Conservation (phyloP, 2,113 vertebrate genomes). For the Myrmecobius fasciatus region DNA sequence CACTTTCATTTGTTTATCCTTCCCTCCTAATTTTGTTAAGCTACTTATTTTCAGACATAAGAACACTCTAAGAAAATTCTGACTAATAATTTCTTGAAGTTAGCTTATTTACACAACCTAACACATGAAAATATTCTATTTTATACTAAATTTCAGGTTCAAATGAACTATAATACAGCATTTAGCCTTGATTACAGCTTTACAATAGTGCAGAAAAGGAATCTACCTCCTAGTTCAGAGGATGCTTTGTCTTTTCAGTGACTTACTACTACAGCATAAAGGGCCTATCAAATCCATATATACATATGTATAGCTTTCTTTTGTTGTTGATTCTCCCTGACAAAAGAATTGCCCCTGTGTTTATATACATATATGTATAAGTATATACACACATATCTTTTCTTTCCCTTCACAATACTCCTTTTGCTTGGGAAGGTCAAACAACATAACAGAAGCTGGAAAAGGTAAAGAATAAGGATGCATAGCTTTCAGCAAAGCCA, state of each 20-base stretch:
- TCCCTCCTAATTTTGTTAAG: conserved; percentile 66
- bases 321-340: not conserved
- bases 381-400: not conserved
- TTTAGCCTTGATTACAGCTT: conserved; percentile 76
- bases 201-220: conserved; percentile 62
- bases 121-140: conserved; percentile 91
- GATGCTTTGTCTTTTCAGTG: conserved; percentile 64
- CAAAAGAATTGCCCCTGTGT: not conserved
- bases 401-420: not conserved
- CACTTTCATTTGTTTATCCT: conserved; percentile 58
- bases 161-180: conserved; percentile 86
- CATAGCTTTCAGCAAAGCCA: conserved; percentile 64
- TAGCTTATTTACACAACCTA: conserved; percentile 89
- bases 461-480: conserved; percentile 48
- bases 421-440: conserved; percentile 48
- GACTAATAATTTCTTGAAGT: conserved; percentile 85
- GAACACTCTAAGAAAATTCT: conserved; percentile 86
- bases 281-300: conserved; percentile 61
- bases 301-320: not conserved
- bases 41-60: conserved; percentile 80
- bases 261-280: conserved; percentile 66
- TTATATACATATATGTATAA: not conserved
- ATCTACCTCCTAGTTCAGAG: conserved; percentile 22
- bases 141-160: conserved; percentile 87
- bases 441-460: not conserved